Base-by-base conservation (phyloP, 2,888 invertebrate genomes). In the Troides oblongomaculatus region DNA sequence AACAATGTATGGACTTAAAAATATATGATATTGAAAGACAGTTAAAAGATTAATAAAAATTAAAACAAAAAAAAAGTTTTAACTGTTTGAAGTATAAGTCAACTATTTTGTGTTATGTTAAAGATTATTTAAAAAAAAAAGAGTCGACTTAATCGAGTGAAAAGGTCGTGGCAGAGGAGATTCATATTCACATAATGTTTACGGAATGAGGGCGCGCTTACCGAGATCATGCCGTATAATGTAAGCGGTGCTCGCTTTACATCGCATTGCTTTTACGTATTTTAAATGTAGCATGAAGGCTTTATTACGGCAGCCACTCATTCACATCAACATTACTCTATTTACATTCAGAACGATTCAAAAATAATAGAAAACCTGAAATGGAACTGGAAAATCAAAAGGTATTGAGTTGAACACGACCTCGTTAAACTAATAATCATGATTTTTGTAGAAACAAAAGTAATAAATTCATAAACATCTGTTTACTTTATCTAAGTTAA, bases 101-200 rank as follows among this genome's bases (percentile, higher is more conserved):
- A 39, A 39, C 39, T 8, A 6, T 50, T 50, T 50, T 50, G 18
- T 2, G 17, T 43, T 43, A 43, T 12, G 43, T 43, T 10, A 43
- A 43, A 43, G 12, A 12, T 43, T 6, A 43, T 8, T 12, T 43
- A 43, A 46, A n/a, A 53, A n/a, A 53, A 53, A 53, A 53, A 53
- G 56, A 53, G 18, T 18, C 23, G 17, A 25, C 43, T 25, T 30
- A 25, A 65, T 59, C 46, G 21, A 17, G n/a, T 53, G 36, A 53
- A 66, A 53, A 21, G 65, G 30, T 65, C 60, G 60, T 21, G 36
- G n/a, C 36, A 21, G 25, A 65, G 36, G 36, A 53, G 30, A 66
- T 66, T 61, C 61, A 61, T 50, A 53, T 66, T 61, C 53, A 53
- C 53, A 66, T 60, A 61, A 66, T 66, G 53, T 60, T 61, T 61